Evolutionary conservation across 2,797 vertebrate species (phyloP), one percentile per base, ranked within the genome.

Genomic region (Anomalospiza imberbis): DNA sequence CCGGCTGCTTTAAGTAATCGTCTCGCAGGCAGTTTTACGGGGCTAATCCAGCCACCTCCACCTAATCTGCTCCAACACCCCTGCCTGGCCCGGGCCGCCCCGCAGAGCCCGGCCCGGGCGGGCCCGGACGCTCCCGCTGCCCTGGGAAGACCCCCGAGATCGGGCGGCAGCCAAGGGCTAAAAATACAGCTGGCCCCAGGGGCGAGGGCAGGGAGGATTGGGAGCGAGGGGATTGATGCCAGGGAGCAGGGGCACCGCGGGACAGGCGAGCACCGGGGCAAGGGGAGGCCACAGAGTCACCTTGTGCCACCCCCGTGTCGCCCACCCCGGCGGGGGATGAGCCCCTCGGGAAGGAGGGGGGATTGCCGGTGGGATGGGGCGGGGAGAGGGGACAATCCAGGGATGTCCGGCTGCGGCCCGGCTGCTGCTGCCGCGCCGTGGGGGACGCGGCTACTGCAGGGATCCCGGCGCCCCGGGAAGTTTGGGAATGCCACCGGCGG

Each of bases 1-100:
- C 8, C 71, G 7, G 1, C 88, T 79, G 85, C 95, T 93, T 53
- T 71, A 24, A 40, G 80, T 96, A 96, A 95, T 95, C 88, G 15
- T 89, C 96, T 93, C 95, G 22, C 82, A 25, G 94, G 93, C 89
- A 61, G 73, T 91, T 75, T 71, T 29, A 45, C 57, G 1, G 2
- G 44, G 38, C 38, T 38, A 38, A 38, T 38, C 38, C 38, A 38
- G 38, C 38, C 38, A 38, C 38, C 38, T 38, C 38, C 38, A 86
- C 83, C 80, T 95, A 89, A 96, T 32, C 95, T 68, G 68, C 65
- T 21, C 78, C 88, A 44, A 16, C 70, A 68, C 74, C 78, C 60
- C 62, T 50, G 54, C 67, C n/a, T 29, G 38, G 38, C 38, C 38
- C 38, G 38, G 10, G 38, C 10, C 10, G 71, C 38, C 80, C 79